These are phyloP conservation scores for Eucriotettix oculatus DNA, from an alignment of 2,888 invertebrate species.

Conservation along the genomic window DNA sequence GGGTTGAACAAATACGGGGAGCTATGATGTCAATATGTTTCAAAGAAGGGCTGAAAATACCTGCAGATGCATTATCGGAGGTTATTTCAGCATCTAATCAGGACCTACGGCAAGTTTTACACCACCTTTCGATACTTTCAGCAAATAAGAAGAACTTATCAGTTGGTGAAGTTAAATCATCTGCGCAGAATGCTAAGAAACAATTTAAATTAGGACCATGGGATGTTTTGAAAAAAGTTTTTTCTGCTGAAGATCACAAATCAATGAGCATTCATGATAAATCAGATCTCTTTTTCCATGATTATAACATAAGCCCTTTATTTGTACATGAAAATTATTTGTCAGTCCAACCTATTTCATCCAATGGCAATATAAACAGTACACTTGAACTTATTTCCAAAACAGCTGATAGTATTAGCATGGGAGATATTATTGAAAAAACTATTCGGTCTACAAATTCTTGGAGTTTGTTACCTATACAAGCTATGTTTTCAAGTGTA, in stretches of 20 bases:
- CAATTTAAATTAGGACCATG: slow-evolving; percentile 83
- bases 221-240: slow-evolving; percentile 82
- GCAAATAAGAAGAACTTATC: slow-evolving; percentile 35
- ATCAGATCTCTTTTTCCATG: slow-evolving; percentile 86
- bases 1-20: slow-evolving; percentile 79
- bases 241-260: slow-evolving; percentile 62
- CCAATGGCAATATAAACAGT: slow-evolving; percentile 34
- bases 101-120: slow-evolving; percentile 86
- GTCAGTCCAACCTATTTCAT: slow-evolving; percentile 55
- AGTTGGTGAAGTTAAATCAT: slow-evolving; percentile 33
- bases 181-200: slow-evolving; percentile 50
- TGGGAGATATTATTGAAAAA: slow-evolving; percentile 72
- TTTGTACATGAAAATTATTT: slow-evolving; percentile 98
- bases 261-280: slow-evolving; percentile 65
- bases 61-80: slow-evolving; percentile 58
- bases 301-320: slow-evolving; percentile 88
- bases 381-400: slow-evolving; percentile 52
- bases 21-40: slow-evolving; percentile 83
- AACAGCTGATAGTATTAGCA: slow-evolving; percentile 71
- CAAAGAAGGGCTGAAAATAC: slow-evolving; percentile 74
- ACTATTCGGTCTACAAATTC: slow-evolving; percentile 57
- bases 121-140: slow-evolving; percentile 71
- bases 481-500: slow-evolving; percentile 82
- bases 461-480: slow-evolving; percentile 75
- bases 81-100: slow-evolving; percentile 77